Percentiles rank a stretch among this genome's conserved stretches.
These are phyloP conservation scores for Ornithoptera priamus DNA, from an alignment of 2,888 invertebrate species.

Conservation along the genomic window DNA sequence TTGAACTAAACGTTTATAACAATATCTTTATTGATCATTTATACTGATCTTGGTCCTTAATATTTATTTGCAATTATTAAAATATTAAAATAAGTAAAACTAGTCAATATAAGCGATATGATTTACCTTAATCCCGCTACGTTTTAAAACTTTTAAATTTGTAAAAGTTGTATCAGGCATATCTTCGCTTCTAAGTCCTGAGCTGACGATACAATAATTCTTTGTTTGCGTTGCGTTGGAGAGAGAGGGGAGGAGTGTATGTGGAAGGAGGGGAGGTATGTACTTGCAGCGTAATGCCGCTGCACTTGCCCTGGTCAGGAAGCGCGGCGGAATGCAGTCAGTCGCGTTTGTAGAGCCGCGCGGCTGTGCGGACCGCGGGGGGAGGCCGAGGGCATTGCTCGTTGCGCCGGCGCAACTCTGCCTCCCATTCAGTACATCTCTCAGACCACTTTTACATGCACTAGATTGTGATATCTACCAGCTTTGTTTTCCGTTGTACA, in stretches of 20 bases:
- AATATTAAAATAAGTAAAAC: too few species aligned
- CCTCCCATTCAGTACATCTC: constrained; percentile 64
- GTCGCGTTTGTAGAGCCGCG: constrained; percentile 68
- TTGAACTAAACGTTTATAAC: too few species aligned
- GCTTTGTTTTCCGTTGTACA: constrained; percentile 15
- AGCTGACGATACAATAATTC: constrained; percentile 22
- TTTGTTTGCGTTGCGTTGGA: constrained; percentile 47
- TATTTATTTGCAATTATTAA: too few species aligned
- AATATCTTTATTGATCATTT: too few species aligned
- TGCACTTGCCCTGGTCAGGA: constrained; percentile 79
- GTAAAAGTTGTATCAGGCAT: background rate
- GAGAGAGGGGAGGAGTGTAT: constrained; percentile 38
- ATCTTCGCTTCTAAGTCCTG: constrained; percentile 4
- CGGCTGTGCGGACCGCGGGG: constrained; percentile 41
- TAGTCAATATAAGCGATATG: too few species aligned
- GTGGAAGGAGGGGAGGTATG: constrained; percentile 44
- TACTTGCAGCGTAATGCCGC: constrained; percentile 74
- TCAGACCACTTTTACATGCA: constrained; percentile 41
- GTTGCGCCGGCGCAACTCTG: constrained; percentile 68
- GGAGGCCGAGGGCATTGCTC: constrained; percentile 65
- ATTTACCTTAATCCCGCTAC: background rate
- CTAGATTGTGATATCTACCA: constrained; percentile 34
- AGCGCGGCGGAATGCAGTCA: constrained; percentile 80
- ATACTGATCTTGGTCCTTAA: too few species aligned
- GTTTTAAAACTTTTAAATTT: constrained; percentile 3